These are phyloP conservation scores for Ctenomys sociabilis DNA, from an alignment of 2,113 vertebrate species.

Conservation along the genomic window DNA sequence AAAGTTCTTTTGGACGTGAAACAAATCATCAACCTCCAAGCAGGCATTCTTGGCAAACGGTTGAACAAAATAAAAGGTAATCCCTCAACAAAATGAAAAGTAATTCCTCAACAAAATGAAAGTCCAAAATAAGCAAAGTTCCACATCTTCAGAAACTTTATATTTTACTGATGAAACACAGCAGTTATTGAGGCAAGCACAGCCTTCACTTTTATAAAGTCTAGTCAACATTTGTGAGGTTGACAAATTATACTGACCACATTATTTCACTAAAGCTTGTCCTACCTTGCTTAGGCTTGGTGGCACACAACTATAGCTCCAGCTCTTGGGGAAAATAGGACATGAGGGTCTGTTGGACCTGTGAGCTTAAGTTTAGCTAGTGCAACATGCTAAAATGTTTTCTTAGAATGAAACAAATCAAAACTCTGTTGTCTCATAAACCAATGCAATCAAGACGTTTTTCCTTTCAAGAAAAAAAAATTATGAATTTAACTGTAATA, in stretches of 20 bases:
- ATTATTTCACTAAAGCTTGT: not conserved
- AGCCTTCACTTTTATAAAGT: not conserved
- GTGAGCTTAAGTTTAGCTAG: not conserved
- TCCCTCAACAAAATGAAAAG: constrained; percentile 1
- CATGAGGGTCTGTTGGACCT: not conserved
- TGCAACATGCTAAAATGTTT: not conserved
- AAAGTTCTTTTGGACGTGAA: constrained; percentile 30
- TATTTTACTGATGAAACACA: not conserved
- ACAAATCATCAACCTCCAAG: constrained; percentile 21
- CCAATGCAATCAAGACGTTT: not conserved
- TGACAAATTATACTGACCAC: not conserved
- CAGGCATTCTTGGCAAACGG: not conserved
- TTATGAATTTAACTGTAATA: not conserved
- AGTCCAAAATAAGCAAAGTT: not conserved
- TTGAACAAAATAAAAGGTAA: constrained; percentile 29
- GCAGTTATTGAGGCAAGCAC: not conserved
- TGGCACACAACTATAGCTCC: not conserved
- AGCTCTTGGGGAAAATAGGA: not conserved
- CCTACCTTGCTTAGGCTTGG: not conserved
- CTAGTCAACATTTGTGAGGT: not conserved
- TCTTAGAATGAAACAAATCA: not conserved
- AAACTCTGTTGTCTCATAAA: not conserved
- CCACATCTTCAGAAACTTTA: not conserved
- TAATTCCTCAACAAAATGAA: constrained; percentile 9
- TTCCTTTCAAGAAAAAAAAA: not conserved